Base-by-base conservation (phyloP, 2,888 invertebrate species). In the Ceramica pisi region DNA sequence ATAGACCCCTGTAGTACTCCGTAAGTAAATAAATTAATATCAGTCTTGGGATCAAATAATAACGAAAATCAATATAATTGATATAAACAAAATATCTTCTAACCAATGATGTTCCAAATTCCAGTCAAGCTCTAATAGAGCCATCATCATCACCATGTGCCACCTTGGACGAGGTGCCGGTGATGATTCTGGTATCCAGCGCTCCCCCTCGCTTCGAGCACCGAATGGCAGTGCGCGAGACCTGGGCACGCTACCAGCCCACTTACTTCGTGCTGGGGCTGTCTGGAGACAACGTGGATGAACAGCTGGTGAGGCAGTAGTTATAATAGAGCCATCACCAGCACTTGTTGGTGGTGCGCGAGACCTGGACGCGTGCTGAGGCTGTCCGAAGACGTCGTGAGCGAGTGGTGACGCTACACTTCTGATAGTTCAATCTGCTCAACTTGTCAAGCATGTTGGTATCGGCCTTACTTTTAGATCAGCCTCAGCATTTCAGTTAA, bases 291-390 rank as follows among this genome's bases (percentile, higher is more conserved):
- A 64, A 46, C 0, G 62, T 83, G 1, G 89, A 92, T 74, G 90
- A 90, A 5, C 77, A 86, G 19, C 73, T 93, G 90, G 93, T 94
- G 61, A 88, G 89, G 31, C 0, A 7, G 7, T 21, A 26, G 31
- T 31, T 31, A 31, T 95, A 3, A 90, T 95, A 62, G 92, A 95
- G 79, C 95, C 95, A 0, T 91, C 93, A 0, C 80, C 84, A 0
- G 68, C 87, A 96, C 12, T 92, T 97, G 1, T 93, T 93, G n/a
- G 96, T 96, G 5, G 96, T 97, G 78, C 90, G 97, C 38, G 88
- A 90, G 26, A 96, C 97, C 0, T 97, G 97, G 97, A 97, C 96
- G 0, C 90, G 92, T 97, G 75, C 81, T 97, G 51, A 97, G 97
- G 0, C 84, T 94, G 10, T 91, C 95, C 0, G 86, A 83, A 0